Base-by-base conservation (phyloP, 1,140 invertebrate genomes). In the Anastrepha ludens region DNA sequence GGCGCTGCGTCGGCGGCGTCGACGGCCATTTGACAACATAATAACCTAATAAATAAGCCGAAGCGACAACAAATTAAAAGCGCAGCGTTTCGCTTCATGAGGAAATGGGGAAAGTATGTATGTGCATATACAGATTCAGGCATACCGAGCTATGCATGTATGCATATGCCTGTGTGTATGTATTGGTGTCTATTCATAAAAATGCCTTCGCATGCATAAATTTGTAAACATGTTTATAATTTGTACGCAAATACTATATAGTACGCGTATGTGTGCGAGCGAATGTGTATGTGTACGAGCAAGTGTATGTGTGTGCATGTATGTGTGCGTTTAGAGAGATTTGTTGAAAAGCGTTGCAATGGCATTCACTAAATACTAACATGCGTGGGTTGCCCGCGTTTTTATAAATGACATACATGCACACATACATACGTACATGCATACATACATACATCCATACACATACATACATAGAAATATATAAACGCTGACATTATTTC, bases 321-420 rank as follows among this genome's bases (percentile, higher is more conserved):
- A 47, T 47, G 67, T 39, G 39, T 5, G 39, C 64, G 50, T 39
- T 67, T 67, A 11, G 29, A 13, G 64, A 67, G 64, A 39, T 67
- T 67, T 67, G 64, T 41, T 41, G 64, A 67, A 67, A 67, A 39
- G 11, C 41, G 67, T 39, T 74, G 67, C 67, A 74, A 74, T 74
- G 39, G 15, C 41, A 47, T 44, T 74, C 41, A 74, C 67, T 74
- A 74, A 74, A 74, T 44, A 74, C 39, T 74, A n/a, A 74, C 39
- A 74, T 74, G 67, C 67, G 67, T 74, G 67, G 67, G 67, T 74
- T 74, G 67, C 67, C 67, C 67, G 67, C 67, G 67, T 74, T 74
- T 74, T 74, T 74, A 44, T 74, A 41, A 47, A 44, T 74, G n/a
- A 74, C 41, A 55, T 55, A 47, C 67, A 74, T 15, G 39, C n/a